Evolutionary conservation across 2,888 invertebrate genomes (phyloP).

Genomic region (Colletes collaris): DNA sequence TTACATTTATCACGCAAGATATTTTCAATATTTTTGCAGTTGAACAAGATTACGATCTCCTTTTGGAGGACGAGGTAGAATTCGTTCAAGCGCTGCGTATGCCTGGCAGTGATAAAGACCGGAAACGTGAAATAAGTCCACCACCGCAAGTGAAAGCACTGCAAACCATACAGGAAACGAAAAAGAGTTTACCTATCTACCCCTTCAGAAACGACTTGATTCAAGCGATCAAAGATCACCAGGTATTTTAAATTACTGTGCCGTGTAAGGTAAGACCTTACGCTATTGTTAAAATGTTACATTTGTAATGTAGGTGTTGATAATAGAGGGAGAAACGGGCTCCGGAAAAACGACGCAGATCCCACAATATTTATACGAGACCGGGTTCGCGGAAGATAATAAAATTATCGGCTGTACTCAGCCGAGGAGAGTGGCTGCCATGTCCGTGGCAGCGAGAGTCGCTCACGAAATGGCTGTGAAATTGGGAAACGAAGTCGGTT

Average conservation of each 20-base stretch:
- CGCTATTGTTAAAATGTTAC: not conserved
- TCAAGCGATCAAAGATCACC: slow-evolving; percentile 94
- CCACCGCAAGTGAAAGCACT: slow-evolving; percentile 82
- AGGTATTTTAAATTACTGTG: slow-evolving; percentile 83
- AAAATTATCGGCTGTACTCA: slow-evolving; percentile 98
- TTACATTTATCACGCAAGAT: not conserved
- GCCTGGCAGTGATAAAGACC: slow-evolving; percentile 87
- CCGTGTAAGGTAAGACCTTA: not conserved
- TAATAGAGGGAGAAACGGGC: slow-evolving; percentile 99
- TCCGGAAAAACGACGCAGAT: slow-evolving; percentile 99
- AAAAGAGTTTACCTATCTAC: slow-evolving; percentile 96
- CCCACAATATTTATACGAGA: slow-evolving; percentile 98
- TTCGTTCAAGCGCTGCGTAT: slow-evolving; percentile 96
- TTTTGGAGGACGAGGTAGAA: slow-evolving; percentile 98
- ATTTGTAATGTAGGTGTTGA: slow-evolving; percentile 89
- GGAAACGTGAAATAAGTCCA: slow-evolving; percentile 61
- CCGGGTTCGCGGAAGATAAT: slow-evolving; percentile 92
- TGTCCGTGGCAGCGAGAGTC: slow-evolving; percentile 99
- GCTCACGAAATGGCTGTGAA: slow-evolving; percentile 99
- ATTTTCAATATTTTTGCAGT: slow-evolving; percentile 72
- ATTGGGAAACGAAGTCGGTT: slow-evolving; percentile 95
- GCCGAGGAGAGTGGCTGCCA: slow-evolving; percentile 98
- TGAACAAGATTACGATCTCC: slow-evolving; percentile 94
- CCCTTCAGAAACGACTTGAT: slow-evolving; percentile 95
- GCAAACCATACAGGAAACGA: slow-evolving; percentile 92